Evolutionary conservation across 2,113 vertebrate species (phyloP).

Genomic region (Cephalopterus ornatus): DNA sequence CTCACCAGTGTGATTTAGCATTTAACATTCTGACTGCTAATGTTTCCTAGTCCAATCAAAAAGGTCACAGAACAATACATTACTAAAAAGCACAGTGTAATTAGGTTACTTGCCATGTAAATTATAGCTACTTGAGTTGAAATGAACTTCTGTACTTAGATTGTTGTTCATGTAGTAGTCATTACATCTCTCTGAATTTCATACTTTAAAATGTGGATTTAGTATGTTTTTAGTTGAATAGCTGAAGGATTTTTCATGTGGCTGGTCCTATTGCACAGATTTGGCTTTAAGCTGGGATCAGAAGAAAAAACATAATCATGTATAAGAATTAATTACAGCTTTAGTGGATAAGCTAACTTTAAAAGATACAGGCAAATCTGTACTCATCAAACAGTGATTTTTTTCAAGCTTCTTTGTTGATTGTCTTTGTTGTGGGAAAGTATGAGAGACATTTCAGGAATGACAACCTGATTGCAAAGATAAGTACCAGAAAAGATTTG

Average conservation of each 20-base stretch:
- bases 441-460: conserved; percentile 73
- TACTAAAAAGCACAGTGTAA: neutral
- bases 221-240: conserved; percentile 31
- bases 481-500: conserved; percentile 65
- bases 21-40: conserved; percentile 5
- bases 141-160: neutral
- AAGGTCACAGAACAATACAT: conserved; percentile 14
- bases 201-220: conserved; percentile 24
- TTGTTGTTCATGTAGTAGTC: neutral
- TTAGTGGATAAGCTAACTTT: conserved; percentile 67
- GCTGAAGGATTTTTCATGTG: conserved; percentile 64
- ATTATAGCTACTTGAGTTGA: conserved; percentile 16
- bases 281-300: conserved; percentile 67
- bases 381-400: conserved; percentile 42
- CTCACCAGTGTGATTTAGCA: conserved; percentile 11
- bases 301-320: conserved; percentile 56
- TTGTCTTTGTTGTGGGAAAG: conserved; percentile 71
- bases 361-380: conserved; percentile 62
- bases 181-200: neutral
- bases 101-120: conserved; percentile 18
- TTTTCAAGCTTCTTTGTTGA: conserved; percentile 56
- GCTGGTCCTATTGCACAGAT: conserved; percentile 58
- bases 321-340: conserved; percentile 67
- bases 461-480: conserved; percentile 67
- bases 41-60: conserved; percentile 19